Base-by-base conservation (phyloP, 1,140 invertebrate genomes). In the Drosophila tropicalis region DNA sequence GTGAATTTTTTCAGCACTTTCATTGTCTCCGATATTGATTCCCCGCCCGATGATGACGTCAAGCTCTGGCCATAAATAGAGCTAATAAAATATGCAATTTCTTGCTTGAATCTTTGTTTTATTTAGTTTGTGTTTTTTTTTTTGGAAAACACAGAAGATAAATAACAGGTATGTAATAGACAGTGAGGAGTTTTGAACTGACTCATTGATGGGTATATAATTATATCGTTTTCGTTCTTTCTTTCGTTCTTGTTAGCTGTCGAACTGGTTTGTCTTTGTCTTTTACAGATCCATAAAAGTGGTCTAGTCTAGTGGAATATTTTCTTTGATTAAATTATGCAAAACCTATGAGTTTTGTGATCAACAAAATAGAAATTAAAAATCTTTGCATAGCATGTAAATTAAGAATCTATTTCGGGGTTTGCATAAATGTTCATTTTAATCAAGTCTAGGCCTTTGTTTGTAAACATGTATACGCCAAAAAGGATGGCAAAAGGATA, bases 141-240 rank as follows among this genome's bases (percentile, higher is more conserved):
- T 47, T 47, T 47, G 9, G 34, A 10, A 36, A 36, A 36, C 34
- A 36, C 34, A 36, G 34, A 36, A 36, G 34, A 39, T 12, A 39
- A 39, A 39, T 39, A 51, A 51, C 44, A 51, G 44, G 44, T 51
- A 51, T 51, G 44, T 51, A 51, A 51, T 51, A 51, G 44, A 51
- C 44, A 51, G 44, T 51, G 17, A 22, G 44, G 44, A 51, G 9
- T 12, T 51, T 22, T 22, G 12, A 4, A 51, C 44, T 51, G 44
- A 51, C n/a, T 51, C 44, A 51, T 51, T 51, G 44, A 51, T 51
- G 44, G 44, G 44, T 51, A 1, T 51, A 51, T 19, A 51, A 51
- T 51, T 36, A 36, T 36, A 10, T 36, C 10, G 7, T 36, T 12
- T 36, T 36, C n/a, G 5, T 34, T 36, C 6, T 29, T 5, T 29